These are phyloP conservation scores for Drosophila mimica DNA, from an alignment of 2,888 invertebrate genomes.

Conservation along the genomic window DNA sequence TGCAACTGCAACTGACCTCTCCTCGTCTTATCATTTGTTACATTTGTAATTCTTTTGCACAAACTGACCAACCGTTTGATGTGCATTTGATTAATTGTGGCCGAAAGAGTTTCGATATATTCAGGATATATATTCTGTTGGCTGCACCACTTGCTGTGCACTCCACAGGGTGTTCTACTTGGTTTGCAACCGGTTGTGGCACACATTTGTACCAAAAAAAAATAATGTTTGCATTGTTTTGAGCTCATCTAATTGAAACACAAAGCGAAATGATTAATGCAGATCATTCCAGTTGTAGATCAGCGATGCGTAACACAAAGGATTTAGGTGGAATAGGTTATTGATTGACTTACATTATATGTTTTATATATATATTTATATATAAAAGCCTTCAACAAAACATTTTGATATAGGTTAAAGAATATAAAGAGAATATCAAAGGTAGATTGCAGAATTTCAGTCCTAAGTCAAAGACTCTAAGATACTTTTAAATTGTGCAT, in stretches of 20 bases:
- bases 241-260: slow-evolving; percentile 62
- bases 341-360: slow-evolving; percentile 1
- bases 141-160: slow-evolving; percentile 25
- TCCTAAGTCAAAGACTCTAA: background rate
- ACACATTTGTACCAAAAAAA: slow-evolving; percentile 28
- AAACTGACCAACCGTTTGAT: slow-evolving; percentile 54
- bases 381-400: background rate
- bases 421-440: background rate
- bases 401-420: background rate
- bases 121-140: background rate
- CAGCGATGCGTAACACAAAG: slow-evolving; percentile 21
- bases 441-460: background rate
- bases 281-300: slow-evolving; percentile 13
- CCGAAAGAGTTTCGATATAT: slow-evolving; percentile 63
- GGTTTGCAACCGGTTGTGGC: slow-evolving; percentile 28
- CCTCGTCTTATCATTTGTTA: slow-evolving; percentile 48
- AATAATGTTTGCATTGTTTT: slow-evolving; percentile 40
- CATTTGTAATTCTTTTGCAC: slow-evolving; percentile 55
- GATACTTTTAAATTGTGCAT: background rate
- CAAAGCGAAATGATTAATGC: slow-evolving; percentile 63
- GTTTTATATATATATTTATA: background rate
- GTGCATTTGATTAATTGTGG: slow-evolving; percentile 62
- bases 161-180: slow-evolving; percentile 41
- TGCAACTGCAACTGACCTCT: slow-evolving; percentile 10
- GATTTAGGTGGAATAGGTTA: slow-evolving; percentile 40